These are phyloP conservation scores for Phaethon lepturus DNA, from an alignment of 2,113 vertebrate genomes.

Conservation along the genomic window DNA sequence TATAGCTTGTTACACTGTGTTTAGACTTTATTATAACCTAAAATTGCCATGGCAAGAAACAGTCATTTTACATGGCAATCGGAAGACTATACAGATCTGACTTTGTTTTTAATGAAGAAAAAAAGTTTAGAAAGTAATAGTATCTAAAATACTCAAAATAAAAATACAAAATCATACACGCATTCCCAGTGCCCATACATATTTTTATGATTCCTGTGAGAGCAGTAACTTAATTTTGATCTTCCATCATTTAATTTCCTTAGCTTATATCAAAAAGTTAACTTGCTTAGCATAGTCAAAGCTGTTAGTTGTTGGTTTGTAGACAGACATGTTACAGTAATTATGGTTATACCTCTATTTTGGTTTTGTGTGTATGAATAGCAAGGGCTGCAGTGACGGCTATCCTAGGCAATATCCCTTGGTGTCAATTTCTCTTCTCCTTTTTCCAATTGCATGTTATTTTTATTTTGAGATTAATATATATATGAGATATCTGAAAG, in stretches of 20 bases:
- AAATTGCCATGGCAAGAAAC: background rate
- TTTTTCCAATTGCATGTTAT: background rate
- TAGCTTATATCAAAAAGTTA: background rate
- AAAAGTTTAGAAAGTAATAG: background rate
- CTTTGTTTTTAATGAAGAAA: background rate
- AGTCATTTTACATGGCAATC: background rate
- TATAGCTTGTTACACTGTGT: background rate
- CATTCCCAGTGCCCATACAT: fast-evolving
- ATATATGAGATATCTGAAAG: background rate
- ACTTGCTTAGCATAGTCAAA: background rate
- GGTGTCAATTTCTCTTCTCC: background rate
- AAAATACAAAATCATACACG: background rate
- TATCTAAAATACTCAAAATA: background rate
- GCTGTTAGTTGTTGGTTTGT: background rate
- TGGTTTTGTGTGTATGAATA: background rate
- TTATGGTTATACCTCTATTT: background rate
- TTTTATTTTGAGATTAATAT: background rate
- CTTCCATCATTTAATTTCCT: background rate
- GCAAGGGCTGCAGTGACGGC: background rate
- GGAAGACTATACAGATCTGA: background rate
- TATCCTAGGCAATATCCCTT: background rate
- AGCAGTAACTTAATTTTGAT: background rate
- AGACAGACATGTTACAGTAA: background rate
- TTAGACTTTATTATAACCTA: background rate
- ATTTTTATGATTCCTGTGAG: background rate